Base-by-base conservation (phyloP, 2,888 invertebrate species). In the Dicyrtoma fusca region DNA sequence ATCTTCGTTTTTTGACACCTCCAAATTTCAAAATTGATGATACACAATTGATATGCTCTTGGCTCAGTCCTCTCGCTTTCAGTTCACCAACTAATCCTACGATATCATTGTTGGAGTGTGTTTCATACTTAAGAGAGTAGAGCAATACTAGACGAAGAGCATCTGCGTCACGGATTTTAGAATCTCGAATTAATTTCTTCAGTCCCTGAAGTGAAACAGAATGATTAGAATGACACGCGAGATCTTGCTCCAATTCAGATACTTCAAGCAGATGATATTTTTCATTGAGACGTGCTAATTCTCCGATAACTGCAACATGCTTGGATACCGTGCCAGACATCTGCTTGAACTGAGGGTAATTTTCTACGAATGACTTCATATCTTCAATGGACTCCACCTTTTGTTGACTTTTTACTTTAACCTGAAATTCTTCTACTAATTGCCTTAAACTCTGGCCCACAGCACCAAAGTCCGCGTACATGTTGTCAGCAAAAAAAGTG, bases 361-460 rank as follows among this genome's bases (percentile, higher is more conserved):
- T 91, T 84, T 99, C 98, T 0, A 99, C 94, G 84, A 98, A 98
- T 82, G 89, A 91, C 86, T 99, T 99, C 98, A 99, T 98, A 83
- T 99, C 99, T 0, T 92, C 89, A 81, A 99, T 98, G 81, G 95
- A 96, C 86, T 99, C 98, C 1, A 99, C 92, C 86, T 97, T 96
- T 83, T 96, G 92, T 81, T 97, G 95, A 81, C 92, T 94, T 83
- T 97, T 93, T 1, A 96, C 94, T 84, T 96, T 95, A 81, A 89
- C 90, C 84, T 97, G 97, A 85, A 97, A 99, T 82, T 97, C 95
- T 74, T 98, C 97, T 93, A 99, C 98, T 70, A 99, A 85, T 23
- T 91, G 89, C 84, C 98, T 97, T 80, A 99, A 97, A 57, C 94
- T 97, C 82, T 94, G 92, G 0, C 97, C 98, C 82, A 99, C 97